phyloP scores from a whole-genome alignment of 2,113 vertebrate genomes.

The Peromyscus leucopus region DNA sequence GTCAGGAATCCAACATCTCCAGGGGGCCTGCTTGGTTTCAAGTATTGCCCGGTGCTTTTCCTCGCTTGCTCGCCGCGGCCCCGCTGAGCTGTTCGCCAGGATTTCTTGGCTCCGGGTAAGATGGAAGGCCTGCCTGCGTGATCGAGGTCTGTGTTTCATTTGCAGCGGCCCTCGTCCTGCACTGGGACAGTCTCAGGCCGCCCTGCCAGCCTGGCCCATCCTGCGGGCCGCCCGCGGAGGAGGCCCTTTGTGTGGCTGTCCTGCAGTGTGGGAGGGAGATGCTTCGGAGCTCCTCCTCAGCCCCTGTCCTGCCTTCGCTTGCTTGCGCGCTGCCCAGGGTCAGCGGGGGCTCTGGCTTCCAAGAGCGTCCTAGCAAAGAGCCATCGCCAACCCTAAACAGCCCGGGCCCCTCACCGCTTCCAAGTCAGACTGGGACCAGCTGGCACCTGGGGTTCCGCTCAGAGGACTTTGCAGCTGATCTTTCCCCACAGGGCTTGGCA shows the following conservation, averaged over 20 bases:
- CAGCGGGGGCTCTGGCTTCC: constrained; percentile 4
- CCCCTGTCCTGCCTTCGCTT: neutral
- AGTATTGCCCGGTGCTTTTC: constrained; percentile 75
- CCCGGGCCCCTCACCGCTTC: neutral
- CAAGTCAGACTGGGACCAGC: constrained; percentile 45
- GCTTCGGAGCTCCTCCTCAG: neutral
- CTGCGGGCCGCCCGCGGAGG: constrained; percentile 62
- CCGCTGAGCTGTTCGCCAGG: constrained; percentile 74
- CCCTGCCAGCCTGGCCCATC: constrained; percentile 49
- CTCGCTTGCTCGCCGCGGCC: neutral
- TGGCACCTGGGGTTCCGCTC: constrained; percentile 37
- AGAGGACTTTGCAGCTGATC: constrained; percentile 59
- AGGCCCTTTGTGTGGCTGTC: constrained; percentile 65
- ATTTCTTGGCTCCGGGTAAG: constrained; percentile 80
- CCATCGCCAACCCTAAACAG: neutral
- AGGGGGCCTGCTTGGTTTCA: constrained; percentile 79
- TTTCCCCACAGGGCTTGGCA: constrained; percentile 54
- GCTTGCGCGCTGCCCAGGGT: neutral
- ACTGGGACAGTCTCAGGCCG: constrained; percentile 68
- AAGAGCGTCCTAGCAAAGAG: neutral
- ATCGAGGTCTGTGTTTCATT: constrained; percentile 78
- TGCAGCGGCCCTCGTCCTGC: constrained; percentile 72
- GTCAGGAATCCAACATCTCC: constrained; percentile 72
- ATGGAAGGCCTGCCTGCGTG: constrained; percentile 73
- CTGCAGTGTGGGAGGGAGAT: neutral